Evolutionary conservation across 2,888 invertebrate genomes (phyloP).

Genomic region (Stomorhina lunata): DNA sequence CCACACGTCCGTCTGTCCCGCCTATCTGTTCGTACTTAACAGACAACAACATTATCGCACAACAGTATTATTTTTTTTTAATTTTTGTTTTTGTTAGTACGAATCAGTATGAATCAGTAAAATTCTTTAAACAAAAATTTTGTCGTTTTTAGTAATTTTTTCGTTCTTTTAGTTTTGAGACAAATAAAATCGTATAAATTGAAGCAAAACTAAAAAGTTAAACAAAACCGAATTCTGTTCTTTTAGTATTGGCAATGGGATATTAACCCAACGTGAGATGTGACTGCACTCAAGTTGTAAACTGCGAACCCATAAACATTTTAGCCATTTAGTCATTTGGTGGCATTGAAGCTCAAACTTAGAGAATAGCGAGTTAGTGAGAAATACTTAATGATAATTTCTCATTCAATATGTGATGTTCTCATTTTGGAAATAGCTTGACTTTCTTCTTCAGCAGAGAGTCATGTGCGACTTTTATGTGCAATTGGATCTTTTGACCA

Average conservation of each 20-base stretch:
- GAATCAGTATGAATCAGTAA: constrained; percentile 54
- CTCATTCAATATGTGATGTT: background rate
- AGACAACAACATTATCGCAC: constrained; percentile 30
- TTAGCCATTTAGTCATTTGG: constrained; percentile 38
- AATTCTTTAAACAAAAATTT: constrained; percentile 50
- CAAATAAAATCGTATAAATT: constrained; percentile 43
- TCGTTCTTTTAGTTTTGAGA: constrained; percentile 26
- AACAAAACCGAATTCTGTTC: background rate
- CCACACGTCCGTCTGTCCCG: background rate
- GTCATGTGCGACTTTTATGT: background rate
- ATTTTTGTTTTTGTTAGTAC: too few species aligned
- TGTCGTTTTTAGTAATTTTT: background rate
- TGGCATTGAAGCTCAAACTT: constrained; percentile 28
- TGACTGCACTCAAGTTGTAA: constrained; percentile 35
- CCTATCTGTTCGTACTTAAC: constrained; percentile 6
- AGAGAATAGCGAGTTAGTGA: background rate
- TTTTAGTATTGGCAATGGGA: constrained; percentile 41
- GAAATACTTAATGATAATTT: constrained; percentile 11
- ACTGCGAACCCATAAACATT: constrained; percentile 35
- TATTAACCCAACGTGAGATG: constrained; percentile 23
- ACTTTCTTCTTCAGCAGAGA: background rate
- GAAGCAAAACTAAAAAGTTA: background rate
- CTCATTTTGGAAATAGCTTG: background rate
- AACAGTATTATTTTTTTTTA: too few species aligned
- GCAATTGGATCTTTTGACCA: background rate